These are phyloP conservation scores for Fissipunctia ypsillon DNA, from an alignment of 2,888 invertebrate genomes.

Conservation along the genomic window DNA sequence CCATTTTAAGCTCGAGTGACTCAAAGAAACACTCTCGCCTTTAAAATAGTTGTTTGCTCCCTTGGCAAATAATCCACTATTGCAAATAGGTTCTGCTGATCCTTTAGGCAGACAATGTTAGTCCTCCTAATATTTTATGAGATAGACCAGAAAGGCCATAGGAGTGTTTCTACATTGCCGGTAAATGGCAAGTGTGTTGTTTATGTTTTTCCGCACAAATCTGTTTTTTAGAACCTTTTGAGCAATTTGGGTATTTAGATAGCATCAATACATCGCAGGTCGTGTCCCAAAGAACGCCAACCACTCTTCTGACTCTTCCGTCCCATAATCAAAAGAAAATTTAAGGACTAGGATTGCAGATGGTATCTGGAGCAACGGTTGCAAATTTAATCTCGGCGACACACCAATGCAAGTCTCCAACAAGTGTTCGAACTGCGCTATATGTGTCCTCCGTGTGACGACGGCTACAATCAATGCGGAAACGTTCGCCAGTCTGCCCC, in stretches of 20 bases:
- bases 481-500: slow-evolving; percentile 79
- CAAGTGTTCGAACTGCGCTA: slow-evolving; percentile 78
- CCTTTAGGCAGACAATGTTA: not conserved
- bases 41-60: no score
- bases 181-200: not conserved
- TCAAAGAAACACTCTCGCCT: no score
- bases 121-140: not conserved
- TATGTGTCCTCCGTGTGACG: slow-evolving; percentile 84
- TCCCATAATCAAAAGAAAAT: slow-evolving; percentile 48
- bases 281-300: slow-evolving; percentile 10
- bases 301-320: slow-evolving; percentile 2
- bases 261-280: not conserved
- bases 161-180: no score
- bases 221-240: not conserved
- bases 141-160: not conserved
- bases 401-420: slow-evolving; percentile 62
- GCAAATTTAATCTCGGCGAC: slow-evolving; percentile 62
- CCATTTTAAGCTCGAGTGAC: no score
- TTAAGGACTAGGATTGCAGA: slow-evolving; percentile 57
- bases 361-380: slow-evolving; percentile 57
- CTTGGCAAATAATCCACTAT: no score
- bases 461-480: slow-evolving; percentile 88
- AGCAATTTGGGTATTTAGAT: not conserved
- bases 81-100: not conserved
- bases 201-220: not conserved